Percentiles rank a stretch among this genome's conserved stretches.
These are phyloP conservation scores for Heliothis subflexa DNA, from an alignment of 1,140 invertebrate genomes.

Conservation along the genomic window DNA sequence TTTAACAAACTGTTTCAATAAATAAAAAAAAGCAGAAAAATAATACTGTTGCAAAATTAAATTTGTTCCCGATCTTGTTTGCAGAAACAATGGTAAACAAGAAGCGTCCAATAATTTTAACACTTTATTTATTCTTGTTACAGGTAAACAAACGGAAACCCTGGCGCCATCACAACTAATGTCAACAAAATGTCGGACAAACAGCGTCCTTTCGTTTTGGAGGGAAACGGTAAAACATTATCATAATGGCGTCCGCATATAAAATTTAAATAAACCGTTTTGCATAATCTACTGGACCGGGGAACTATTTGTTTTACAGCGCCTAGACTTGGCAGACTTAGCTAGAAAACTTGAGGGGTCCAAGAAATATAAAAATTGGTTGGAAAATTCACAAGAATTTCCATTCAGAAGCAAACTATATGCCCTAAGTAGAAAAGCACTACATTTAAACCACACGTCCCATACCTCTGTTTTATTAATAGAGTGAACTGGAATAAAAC, in stretches of 20 bases:
- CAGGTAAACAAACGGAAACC: conserved; percentile 22
- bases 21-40: too few species aligned
- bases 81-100: not conserved
- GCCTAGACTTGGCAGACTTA: not conserved
- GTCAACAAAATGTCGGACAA: conserved; percentile 1
- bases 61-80: not conserved
- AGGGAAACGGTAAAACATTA: conserved; percentile 21
- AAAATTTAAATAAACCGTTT: conserved; percentile 47
- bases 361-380: too few species aligned
- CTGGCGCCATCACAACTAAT: conserved; percentile 6
- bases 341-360: too few species aligned
- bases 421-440: too few species aligned
- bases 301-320: conserved; percentile 8
- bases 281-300: conserved; percentile 40
- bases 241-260: conserved; percentile 14
- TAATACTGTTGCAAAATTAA: too few species aligned
- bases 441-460: not conserved
- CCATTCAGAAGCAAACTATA: too few species aligned
- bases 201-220: not conserved
- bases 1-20: too few species aligned
- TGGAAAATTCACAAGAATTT: too few species aligned
- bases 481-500: conserved; percentile 1
- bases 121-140: conserved; percentile 19
- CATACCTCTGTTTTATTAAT: not conserved
- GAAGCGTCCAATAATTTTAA: conserved; percentile 16